These are phyloP conservation scores for Corythoichthys haematopterus DNA, from an alignment of 2,113 vertebrate genomes.

Conservation along the genomic window DNA sequence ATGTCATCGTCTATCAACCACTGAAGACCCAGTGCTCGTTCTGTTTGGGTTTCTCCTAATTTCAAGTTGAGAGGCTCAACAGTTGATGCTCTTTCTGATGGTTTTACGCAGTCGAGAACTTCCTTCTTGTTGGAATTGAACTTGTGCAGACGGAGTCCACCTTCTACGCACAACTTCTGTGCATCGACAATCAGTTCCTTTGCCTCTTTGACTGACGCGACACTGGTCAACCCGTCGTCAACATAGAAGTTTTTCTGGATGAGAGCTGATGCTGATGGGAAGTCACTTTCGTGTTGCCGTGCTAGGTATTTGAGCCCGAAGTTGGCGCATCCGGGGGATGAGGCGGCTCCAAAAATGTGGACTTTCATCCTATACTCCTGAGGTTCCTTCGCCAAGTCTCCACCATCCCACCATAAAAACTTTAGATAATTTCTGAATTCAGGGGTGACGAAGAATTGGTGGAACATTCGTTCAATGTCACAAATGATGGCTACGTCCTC, in stretches of 20 bases:
- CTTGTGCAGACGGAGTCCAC: neutral
- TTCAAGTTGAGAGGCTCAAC: neutral
- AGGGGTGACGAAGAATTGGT: too few relatives aligned
- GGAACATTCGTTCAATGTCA: too few relatives aligned
- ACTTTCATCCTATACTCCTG: neutral
- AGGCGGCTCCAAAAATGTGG: constrained; percentile 1
- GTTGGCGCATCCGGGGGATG: constrained; percentile 8
- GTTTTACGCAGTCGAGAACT: neutral
- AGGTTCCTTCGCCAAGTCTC: neutral
- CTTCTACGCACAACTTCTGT: constrained; percentile 7
- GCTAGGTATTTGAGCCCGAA: constrained; percentile 6
- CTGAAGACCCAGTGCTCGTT: constrained; percentile 7
- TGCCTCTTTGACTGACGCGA: neutral
- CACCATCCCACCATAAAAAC: constrained; percentile 17
- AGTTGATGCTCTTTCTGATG: constrained; percentile 4
- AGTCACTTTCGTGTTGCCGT: neutral
- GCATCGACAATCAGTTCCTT: neutral
- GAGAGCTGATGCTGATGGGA: neutral
- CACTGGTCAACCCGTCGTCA: constrained; percentile 5
- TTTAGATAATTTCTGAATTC: neutral
- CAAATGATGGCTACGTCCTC: too few relatives aligned
- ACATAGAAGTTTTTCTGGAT: constrained; percentile 8
- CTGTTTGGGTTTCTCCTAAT: neutral
- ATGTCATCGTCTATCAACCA: neutral
- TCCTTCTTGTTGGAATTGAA: constrained; percentile 5